Conservation (phyloP, 2,797 vertebrate species). For the Anguilla obscura region DNA sequence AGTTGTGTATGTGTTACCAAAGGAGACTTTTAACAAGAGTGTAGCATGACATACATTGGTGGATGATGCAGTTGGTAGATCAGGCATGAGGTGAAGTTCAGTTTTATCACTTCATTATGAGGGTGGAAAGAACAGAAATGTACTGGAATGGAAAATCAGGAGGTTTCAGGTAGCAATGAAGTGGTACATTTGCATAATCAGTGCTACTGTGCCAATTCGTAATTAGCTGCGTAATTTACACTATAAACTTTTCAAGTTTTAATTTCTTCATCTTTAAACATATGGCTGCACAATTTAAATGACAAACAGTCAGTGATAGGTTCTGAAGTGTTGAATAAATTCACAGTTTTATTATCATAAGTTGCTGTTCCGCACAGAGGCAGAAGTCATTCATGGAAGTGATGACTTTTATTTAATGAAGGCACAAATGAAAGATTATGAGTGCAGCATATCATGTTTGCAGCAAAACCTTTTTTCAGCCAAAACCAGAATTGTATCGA, state of each 20-base stretch:
- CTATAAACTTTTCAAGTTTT: background rate
- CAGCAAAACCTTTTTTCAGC: background rate
- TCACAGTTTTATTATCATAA: background rate
- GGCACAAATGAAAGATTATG: background rate
- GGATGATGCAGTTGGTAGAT: background rate
- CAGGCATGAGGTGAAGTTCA: background rate
- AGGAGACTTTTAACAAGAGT: too few relatives aligned
- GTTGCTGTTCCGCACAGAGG: background rate
- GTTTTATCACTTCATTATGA: background rate
- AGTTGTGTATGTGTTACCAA: too few relatives aligned
- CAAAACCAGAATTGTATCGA: background rate
- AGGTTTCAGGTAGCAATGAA: conserved; percentile 1
- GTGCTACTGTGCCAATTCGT: background rate
- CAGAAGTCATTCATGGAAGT: background rate
- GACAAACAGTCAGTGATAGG: background rate
- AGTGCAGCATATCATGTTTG: background rate
- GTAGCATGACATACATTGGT: too few relatives aligned
- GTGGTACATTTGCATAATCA: background rate
- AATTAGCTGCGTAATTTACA: conserved; percentile 4
- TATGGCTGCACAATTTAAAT: background rate
- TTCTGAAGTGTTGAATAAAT: background rate
- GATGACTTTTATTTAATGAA: background rate
- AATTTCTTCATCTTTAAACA: background rate
- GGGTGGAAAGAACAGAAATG: background rate
- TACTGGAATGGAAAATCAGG: background rate